A percentile compares a stretch with the other conserved stretches of the same genome.
phyloP scores from a whole-genome alignment of 2,888 invertebrate genomes.

The Acronicta leporina region DNA sequence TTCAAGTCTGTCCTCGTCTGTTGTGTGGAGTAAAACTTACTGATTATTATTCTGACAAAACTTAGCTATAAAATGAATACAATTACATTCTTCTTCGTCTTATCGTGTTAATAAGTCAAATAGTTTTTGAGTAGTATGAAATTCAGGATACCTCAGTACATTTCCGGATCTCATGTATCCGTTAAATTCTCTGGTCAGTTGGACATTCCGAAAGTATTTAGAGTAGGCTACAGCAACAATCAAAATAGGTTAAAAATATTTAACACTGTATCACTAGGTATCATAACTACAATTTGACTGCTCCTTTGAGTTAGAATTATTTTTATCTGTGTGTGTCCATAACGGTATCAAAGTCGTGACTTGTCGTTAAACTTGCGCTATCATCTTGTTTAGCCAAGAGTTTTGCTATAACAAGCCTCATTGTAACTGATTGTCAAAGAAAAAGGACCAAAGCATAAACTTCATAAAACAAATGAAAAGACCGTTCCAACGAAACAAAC shows the following conservation, averaged over 20 bases:
- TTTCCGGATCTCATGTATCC: no score
- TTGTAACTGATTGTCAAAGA: slow-evolving; percentile 34
- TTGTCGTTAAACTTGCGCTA: slow-evolving; percentile 60
- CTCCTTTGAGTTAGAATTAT: slow-evolving; percentile 49
- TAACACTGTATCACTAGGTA: slow-evolving; percentile 21
- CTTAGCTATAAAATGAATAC: neutral
- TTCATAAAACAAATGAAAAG: slow-evolving; percentile 33
- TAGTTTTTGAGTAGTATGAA: no score
- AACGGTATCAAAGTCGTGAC: slow-evolving; percentile 71
- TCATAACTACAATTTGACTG: slow-evolving; percentile 20
- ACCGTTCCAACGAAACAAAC: slow-evolving; percentile 29
- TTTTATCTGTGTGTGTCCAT: slow-evolving; percentile 55
- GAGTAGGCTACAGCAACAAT: slow-evolving; percentile 4
- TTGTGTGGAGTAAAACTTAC: neutral
- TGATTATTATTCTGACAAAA: neutral
- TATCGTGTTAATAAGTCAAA: no score
- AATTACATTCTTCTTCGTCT: no score
- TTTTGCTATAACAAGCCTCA: slow-evolving; percentile 40
- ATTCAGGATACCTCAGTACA: no score
- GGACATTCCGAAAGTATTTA: slow-evolving; percentile 21
- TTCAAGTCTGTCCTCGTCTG: slow-evolving; percentile 2
- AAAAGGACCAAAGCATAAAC: slow-evolving; percentile 21
- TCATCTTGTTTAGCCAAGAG: slow-evolving; percentile 54
- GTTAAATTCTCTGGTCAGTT: slow-evolving; percentile 4
- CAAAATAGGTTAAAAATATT: slow-evolving; percentile 19